phyloP scores from a whole-genome alignment of 1,140 invertebrate species.

The Drosophila lowei region DNA sequence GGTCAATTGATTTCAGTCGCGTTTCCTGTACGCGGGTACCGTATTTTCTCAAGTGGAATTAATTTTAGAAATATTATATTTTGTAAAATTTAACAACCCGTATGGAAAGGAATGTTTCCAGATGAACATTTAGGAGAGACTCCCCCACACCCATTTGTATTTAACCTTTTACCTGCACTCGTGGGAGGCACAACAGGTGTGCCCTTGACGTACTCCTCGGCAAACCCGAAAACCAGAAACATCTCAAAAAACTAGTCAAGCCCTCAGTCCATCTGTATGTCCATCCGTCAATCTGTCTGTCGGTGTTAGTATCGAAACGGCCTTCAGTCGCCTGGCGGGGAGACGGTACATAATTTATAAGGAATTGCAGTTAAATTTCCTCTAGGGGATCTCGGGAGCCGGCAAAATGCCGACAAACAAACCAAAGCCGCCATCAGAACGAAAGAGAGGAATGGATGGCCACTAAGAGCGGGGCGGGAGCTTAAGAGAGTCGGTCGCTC shows the following conservation, averaged over 20 bases:
- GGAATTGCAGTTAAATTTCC: constrained; percentile 53
- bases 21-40: constrained; percentile 3
- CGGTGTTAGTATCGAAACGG: neutral
- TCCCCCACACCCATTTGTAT: neutral
- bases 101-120: no score
- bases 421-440: constrained; percentile 14
- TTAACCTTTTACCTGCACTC: constrained; percentile 51
- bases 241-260: neutral
- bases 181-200: constrained; percentile 59
- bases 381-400: constrained; percentile 22
- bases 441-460: neutral
- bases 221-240: neutral
- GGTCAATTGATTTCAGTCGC: no score
- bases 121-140: constrained; percentile 1
- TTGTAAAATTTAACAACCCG: no score
- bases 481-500: constrained; percentile 1
- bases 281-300: constrained; percentile 14
- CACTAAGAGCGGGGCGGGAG: neutral
- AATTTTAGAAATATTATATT: constrained; percentile 1
- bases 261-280: constrained; percentile 13
- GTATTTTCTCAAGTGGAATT: constrained; percentile 20
- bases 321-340: constrained; percentile 24
- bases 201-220: constrained; percentile 36
- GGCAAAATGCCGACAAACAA: constrained; percentile 63
- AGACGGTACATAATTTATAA: constrained; percentile 58